Evolutionary conservation across 2,113 vertebrate genomes (phyloP).

Genomic region (Syngnathus typhle): DNA sequence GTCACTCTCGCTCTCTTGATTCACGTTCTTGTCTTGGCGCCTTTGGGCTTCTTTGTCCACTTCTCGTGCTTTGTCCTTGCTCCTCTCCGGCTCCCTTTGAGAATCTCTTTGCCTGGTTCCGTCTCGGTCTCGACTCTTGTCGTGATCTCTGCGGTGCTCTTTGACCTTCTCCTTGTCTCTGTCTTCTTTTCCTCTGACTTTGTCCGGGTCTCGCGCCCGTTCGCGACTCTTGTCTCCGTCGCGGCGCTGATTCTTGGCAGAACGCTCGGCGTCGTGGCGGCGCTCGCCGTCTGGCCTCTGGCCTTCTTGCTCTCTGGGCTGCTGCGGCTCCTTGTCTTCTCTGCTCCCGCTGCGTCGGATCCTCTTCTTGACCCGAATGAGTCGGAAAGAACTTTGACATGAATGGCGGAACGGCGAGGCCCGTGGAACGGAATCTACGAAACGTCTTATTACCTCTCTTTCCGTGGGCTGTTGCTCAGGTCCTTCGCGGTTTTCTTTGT

Average conservation of each 20-base stretch:
- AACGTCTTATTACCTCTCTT: constrained; percentile 61
- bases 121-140: constrained; percentile 41
- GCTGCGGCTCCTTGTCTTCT: constrained; percentile 73
- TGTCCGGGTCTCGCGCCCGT: constrained; percentile 62
- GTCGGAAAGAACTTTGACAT: background rate
- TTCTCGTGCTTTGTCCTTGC: constrained; percentile 62
- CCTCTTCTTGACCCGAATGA: constrained; percentile 72
- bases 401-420: background rate
- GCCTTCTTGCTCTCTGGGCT: constrained; percentile 69
- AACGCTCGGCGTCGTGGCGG: constrained; percentile 58
- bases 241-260: constrained; percentile 49
- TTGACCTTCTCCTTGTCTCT: constrained; percentile 49
- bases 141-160: constrained; percentile 53
- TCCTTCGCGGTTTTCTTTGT: constrained; percentile 72
- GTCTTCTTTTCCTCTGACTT: constrained; percentile 60
- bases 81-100: constrained; percentile 41
- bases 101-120: constrained; percentile 46
- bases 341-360: constrained; percentile 73
- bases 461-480: constrained; percentile 52
- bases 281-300: constrained; percentile 67
- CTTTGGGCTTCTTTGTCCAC: constrained; percentile 35
- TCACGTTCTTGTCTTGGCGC: constrained; percentile 34
- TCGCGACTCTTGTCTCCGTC: constrained; percentile 64
- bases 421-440: background rate
- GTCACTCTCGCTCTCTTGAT: constrained; percentile 21